Evolutionary conservation across 1,140 invertebrate genomes (phyloP).

Genomic region (Bombus breviceps): DNA sequence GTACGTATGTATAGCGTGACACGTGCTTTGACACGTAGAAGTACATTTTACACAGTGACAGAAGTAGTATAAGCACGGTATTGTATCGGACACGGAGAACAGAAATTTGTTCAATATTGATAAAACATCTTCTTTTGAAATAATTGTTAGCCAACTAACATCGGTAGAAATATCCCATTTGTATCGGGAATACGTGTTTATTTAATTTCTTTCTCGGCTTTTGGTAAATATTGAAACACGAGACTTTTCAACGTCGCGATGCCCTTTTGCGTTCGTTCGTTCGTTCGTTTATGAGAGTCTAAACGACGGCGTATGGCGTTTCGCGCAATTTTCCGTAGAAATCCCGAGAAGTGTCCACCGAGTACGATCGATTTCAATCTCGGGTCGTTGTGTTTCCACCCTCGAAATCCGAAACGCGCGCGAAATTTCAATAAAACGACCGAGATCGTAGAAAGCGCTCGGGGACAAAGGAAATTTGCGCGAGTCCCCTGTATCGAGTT

Average conservation of each 20-base stretch:
- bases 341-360: background rate
- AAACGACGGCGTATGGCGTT: too few species aligned
- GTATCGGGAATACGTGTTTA: too few species aligned
- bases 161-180: background rate
- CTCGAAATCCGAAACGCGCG: background rate
- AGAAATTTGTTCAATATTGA: background rate
- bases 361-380: constrained; percentile 20
- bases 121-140: background rate
- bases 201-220: background rate
- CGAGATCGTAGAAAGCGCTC: background rate
- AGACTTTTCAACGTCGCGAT: background rate
- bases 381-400: background rate
- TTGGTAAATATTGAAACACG: background rate
- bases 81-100: background rate
- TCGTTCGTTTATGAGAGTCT: too few species aligned
- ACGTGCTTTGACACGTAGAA: background rate
- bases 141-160: background rate
- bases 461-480: constrained; percentile 29
- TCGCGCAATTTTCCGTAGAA: background rate
- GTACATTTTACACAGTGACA: background rate
- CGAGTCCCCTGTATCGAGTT: background rate
- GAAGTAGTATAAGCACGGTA: background rate
- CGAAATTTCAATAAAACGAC: constrained; percentile 41
- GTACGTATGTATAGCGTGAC: background rate
- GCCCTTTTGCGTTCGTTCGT: background rate